Conservation (phyloP, 1,140 invertebrate genomes). For the Acyrthosiphon pisum region DNA sequence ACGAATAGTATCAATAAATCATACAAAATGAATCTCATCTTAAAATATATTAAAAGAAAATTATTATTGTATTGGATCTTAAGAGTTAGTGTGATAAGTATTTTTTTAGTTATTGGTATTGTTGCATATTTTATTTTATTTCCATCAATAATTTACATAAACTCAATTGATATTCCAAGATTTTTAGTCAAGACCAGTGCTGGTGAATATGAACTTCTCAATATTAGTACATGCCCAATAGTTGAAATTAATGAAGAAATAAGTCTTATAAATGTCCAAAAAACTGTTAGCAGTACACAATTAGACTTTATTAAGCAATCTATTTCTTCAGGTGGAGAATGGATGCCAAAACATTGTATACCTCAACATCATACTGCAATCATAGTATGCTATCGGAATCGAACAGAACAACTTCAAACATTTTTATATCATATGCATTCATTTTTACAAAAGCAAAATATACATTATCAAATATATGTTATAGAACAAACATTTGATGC, state of each 20-base stretch:
- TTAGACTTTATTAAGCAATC: conserved; percentile 52
- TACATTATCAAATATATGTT: conserved; percentile 88
- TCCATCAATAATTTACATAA: conserved; percentile 50
- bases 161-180: conserved; percentile 43
- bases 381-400: conserved; percentile 87
- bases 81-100: conserved; percentile 20
- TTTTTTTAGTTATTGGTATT: conserved; percentile 23
- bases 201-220: conserved; percentile 29
- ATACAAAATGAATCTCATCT: conserved; percentile 43
- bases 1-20: neutral
- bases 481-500: conserved; percentile 82
- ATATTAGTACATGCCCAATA: conserved; percentile 10
- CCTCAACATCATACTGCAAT: conserved; percentile 82
- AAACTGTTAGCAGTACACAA: conserved; percentile 44
- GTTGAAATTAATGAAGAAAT: neutral
- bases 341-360: conserved; percentile 75
- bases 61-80: conserved; percentile 44
- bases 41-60: conserved; percentile 46
- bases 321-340: conserved; percentile 71
- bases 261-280: conserved; percentile 1
- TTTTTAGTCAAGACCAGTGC: conserved; percentile 46
- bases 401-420: conserved; percentile 77
- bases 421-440: conserved; percentile 90
- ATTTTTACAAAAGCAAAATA: conserved; percentile 84
- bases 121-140: conserved; percentile 10